phyloP scores from a whole-genome alignment of 2,888 invertebrate species.

The Apamea monoglypha region DNA sequence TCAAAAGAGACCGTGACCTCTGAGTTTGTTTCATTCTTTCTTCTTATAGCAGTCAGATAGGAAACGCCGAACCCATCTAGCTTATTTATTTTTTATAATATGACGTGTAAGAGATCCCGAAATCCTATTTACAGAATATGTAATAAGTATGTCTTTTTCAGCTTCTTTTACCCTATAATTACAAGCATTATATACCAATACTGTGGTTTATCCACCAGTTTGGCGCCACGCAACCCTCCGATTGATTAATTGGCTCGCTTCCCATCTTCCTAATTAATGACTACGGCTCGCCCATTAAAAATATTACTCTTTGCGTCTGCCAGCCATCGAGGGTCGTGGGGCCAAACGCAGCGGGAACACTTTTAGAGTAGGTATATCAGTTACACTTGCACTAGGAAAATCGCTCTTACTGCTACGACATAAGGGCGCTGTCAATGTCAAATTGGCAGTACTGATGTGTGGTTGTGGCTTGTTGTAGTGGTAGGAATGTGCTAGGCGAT shows the following conservation, averaged over 20 bases:
- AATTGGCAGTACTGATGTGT: background rate
- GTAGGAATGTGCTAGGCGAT: background rate
- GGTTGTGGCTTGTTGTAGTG: background rate
- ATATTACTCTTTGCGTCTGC: slow-evolving; percentile 55
- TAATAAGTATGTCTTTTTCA: background rate
- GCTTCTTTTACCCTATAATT: background rate
- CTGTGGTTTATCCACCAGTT: slow-evolving; percentile 14
- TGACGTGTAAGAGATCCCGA: too few species aligned
- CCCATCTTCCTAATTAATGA: slow-evolving; percentile 61
- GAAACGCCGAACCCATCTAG: background rate
- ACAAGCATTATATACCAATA: background rate
- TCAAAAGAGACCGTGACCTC: background rate
- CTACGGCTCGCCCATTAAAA: slow-evolving; percentile 55
- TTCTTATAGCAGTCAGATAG: background rate
- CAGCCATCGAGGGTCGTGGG: slow-evolving; percentile 16
- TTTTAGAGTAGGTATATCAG: background rate
- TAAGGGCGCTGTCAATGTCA: background rate
- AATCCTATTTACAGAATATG: background rate
- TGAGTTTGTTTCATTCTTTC: background rate
- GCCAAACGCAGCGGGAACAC: slow-evolving; percentile 4
- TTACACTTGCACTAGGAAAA: background rate
- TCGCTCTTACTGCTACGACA: background rate
- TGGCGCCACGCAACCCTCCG: slow-evolving; percentile 46
- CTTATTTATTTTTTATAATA: background rate
- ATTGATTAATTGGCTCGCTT: slow-evolving; percentile 60